These are phyloP conservation scores for Pentamera pediparva DNA, from an alignment of 53 echinoderm and acorn worm genomes.

Conservation along the genomic window DNA sequence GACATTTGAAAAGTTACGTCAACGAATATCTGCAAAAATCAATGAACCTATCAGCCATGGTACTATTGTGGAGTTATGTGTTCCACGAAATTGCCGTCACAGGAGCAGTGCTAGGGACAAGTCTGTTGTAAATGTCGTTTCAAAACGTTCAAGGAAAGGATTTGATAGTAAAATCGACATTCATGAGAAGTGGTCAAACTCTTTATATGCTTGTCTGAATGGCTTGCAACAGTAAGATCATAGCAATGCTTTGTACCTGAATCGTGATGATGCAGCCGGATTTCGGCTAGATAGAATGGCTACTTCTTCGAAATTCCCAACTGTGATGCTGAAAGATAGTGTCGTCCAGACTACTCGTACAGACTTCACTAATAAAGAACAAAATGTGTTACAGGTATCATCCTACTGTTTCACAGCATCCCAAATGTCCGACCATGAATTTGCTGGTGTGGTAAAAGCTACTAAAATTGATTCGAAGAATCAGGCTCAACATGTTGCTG, in stretches of 20 bases:
- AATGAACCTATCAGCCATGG: no score
- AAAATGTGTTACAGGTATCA: background rate
- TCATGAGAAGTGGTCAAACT: background rate
- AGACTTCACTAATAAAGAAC: background rate
- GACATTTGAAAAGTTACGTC: background rate
- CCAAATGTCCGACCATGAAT: background rate
- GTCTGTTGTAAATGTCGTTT: background rate
- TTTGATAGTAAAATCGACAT: background rate
- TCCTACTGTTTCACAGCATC: background rate
- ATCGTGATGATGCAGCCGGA: background rate
- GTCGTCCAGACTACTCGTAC: background rate
- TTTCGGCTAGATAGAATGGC: background rate
- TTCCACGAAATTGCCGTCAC: background rate
- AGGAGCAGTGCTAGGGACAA: background rate
- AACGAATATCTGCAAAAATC: background rate
- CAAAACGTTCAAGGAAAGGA: background rate
- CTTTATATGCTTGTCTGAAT: background rate
- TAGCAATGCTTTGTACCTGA: background rate
- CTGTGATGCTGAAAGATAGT: background rate
- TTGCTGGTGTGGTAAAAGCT: background rate
- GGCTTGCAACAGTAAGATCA: background rate
- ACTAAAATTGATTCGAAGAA: background rate
- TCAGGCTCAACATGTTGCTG: background rate
- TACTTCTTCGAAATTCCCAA: background rate
- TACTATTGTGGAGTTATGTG: background rate